A percentile compares a stretch with the other conserved stretches of the same genome.
Conservation (phyloP, 1,140 invertebrate genomes). For the Cyclargus thomasi region DNA sequence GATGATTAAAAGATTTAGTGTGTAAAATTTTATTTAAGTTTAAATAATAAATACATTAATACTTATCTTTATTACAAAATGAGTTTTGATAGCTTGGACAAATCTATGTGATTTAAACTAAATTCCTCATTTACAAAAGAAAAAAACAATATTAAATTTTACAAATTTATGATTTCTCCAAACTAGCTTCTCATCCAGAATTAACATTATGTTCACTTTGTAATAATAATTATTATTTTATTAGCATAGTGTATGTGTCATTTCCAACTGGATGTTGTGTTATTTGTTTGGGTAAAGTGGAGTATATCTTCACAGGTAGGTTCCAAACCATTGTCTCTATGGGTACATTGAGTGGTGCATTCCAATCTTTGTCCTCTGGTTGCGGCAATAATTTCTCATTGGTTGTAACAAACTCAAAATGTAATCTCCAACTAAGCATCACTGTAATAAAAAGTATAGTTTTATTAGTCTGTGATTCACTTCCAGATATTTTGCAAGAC, state of each 20-base stretch:
- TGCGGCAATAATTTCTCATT: conserved; percentile 70
- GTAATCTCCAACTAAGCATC: conserved; percentile 91
- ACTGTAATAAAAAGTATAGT: conserved; percentile 76
- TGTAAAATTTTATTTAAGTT: conserved; percentile 13
- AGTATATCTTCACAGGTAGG: conserved; percentile 93
- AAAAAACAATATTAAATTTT: no score
- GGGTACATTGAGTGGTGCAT: conserved; percentile 87
- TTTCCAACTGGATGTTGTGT: conserved; percentile 73
- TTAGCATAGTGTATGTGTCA: conserved; percentile 66
- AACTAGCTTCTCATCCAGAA: no score
- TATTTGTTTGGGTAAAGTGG: conserved; percentile 89
- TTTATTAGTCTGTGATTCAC: no score
- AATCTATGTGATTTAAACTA: no score
- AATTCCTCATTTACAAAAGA: conserved; percentile 20
- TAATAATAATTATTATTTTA: conserved; percentile 44
- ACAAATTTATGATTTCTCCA: no score
- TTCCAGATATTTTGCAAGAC: no score
- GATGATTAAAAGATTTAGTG: conserved; percentile 43
- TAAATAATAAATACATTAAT: conserved; percentile 32
- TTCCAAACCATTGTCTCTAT: conserved; percentile 99
- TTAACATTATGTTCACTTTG: no score
- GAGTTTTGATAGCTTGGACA: no score
- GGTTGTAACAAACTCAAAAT: conserved; percentile 97
- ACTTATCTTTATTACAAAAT: conserved; percentile 15
- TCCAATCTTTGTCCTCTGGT: conserved; percentile 80